Base-by-base conservation (phyloP, 2,888 invertebrate genomes). In the Xanthostigma xanthostigma region DNA sequence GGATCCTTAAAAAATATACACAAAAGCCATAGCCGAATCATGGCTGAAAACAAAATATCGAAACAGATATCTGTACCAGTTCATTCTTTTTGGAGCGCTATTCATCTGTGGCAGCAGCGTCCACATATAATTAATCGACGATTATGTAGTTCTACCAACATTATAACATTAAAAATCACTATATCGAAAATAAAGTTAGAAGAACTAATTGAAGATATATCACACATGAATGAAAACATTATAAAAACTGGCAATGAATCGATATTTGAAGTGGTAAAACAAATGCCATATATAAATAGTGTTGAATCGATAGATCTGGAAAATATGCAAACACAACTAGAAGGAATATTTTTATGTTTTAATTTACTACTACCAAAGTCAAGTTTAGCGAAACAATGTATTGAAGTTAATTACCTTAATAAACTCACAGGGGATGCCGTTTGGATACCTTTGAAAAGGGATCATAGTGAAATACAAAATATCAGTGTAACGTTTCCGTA, bases 121-220 rank as follows among this genome's bases (percentile, higher is more conserved):
- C 81, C 84, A 45, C 83, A 86, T 61, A 72, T 83, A 49, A 67
- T 84, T 8, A 86, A 87, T 64, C 78, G 80, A 57, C 78, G 81
- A 61, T 67, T 87, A 59, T 76, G 78, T 63, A 79, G 79, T 45
- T 72, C 57, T 12, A 55, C 62, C 27, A 27, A 27, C 27, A 27
- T 27, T 27, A 27, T 27, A 27, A 27, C 27, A 6, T 27, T 27
- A 27, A 27, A 27, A 27, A 27, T 27, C 3, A 27, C 27, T 27
- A 6, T 27, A 6, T 6, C 27, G 1, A 6, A 27, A 27, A 27
- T 27, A 27, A 27, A 27, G 3, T 27, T 27, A 27, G 27, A 27
- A 27, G 27, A 27, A 27, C 27, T 27, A 6, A 27, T 27, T 27
- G 27, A 6, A 27, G 27, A 27, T 3, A 3, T 27, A 27, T 27